Evolutionary conservation across 2,888 invertebrate genomes (phyloP), one percentile per base, ranked within the genome.

Genomic region (Phragmatobia fuliginosa): DNA sequence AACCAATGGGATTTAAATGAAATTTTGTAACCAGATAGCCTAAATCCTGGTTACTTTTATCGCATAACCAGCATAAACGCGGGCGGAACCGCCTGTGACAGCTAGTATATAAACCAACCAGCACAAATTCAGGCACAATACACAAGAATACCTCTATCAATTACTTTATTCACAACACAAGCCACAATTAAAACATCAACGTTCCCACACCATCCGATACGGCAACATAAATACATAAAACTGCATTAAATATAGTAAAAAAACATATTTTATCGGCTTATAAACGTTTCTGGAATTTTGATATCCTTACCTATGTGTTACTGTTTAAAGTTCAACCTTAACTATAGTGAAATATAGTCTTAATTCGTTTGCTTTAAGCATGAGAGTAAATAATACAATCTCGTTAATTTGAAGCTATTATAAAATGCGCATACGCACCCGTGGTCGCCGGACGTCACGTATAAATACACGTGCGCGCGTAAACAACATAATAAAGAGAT

Each of bases 361-460:
- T 58, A 58, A n/a, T 61, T 70, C 8, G 4, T 59, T 49, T 18
- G 31, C 58, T 3, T 56, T 7, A 25, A 45, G 31, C 2, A 11
- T n/a, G 58, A 11, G 21, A 31, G 58, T 59, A 16, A n/a, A 70
- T 70, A 62, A 41, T 61, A 61, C 38, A 38, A 49, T 68, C 59
- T 49, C 18, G 62, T 70, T 60, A 70, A 70, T 67, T 32, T 67
- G 45, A 59, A 31, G 25, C 52, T 32, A 45, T 67, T 59, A 63
- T 63, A 59, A 62, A 49, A 36, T 73, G 69, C 65, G 66, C 68
- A 62, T 32, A 41, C 64, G 70, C 67, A 68, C 38, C 45, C 59
- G 62, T 62, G 52, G 56, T 36, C 21, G 59, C 73, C 78, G 81
- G 81, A 76, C 71, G 78, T 79, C 81, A 79, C 81, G 81, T 81